Percentiles rank a stretch among this genome's conserved stretches.
These are phyloP conservation scores for Rhinolophus ferrumequinum DNA, from an alignment of 2,113 vertebrate species.

Conservation along the genomic window DNA sequence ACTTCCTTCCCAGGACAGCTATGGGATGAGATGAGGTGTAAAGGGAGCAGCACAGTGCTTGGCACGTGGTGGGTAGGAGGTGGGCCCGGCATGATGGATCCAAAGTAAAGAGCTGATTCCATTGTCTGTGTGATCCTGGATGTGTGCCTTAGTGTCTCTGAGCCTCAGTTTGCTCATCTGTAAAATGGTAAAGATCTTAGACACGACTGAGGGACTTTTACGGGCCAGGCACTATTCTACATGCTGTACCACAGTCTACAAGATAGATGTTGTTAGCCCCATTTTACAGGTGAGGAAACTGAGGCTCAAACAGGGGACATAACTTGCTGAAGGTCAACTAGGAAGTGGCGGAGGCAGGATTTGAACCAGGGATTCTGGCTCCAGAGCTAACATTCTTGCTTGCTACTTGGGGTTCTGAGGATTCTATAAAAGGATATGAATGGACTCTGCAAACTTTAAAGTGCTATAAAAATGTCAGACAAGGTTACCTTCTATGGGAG, in stretches of 20 bases:
- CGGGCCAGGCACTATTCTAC: too few relatives aligned
- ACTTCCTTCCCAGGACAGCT: background rate
- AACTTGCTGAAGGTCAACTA: background rate
- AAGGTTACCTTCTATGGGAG: background rate
- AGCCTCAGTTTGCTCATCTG: background rate
- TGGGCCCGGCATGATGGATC: background rate
- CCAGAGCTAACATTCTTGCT: background rate
- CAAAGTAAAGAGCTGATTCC: background rate
- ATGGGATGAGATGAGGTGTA: background rate
- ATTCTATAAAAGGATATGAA: fast-evolving
- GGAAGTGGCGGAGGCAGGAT: background rate
- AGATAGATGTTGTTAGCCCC: background rate
- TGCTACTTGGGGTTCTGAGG: background rate
- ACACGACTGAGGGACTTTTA: background rate
- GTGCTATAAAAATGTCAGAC: background rate
- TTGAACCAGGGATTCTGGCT: background rate
- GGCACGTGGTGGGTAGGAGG: fast-evolving
- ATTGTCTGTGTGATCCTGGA: background rate
- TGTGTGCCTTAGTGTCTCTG: fast-evolving
- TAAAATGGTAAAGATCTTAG: background rate
- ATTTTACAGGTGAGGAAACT: background rate
- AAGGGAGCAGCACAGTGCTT: background rate
- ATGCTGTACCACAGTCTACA: background rate
- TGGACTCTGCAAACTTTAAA: background rate
- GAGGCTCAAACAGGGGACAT: background rate